Percentiles rank a stretch among this genome's conserved stretches.
These are phyloP conservation scores for Pelecanus crispus DNA, from an alignment of 2,113 vertebrate species.

Conservation along the genomic window DNA sequence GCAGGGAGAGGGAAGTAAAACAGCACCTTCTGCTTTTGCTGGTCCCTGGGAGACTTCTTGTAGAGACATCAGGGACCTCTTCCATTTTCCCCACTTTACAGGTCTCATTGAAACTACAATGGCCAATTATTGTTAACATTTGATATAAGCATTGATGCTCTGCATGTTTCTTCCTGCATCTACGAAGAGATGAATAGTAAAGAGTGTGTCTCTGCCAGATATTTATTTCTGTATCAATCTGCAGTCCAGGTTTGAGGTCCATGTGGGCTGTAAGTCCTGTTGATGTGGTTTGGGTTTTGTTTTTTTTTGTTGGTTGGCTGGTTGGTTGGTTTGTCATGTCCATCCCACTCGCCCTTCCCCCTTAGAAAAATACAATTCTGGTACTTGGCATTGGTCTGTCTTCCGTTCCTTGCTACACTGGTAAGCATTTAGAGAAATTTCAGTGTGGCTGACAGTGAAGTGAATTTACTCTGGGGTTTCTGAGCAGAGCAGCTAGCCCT, in stretches of 20 bases:
- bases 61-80: neutral
- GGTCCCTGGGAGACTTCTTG: neutral
- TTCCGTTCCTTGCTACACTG: neutral
- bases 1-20: neutral
- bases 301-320: no score
- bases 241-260: neutral
- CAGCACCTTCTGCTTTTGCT: neutral
- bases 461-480: neutral
- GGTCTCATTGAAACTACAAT: neutral
- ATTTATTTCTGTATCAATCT: neutral
- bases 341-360: fast-evolving
- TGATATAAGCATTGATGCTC: neutral
- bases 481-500: neutral
- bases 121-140: neutral
- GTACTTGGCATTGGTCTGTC: neutral
- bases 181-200: neutral
- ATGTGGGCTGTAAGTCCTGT: neutral
- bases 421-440: neutral
- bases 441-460: neutral
- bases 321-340: neutral
- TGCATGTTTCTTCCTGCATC: neutral
- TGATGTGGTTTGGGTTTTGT: neutral
- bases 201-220: neutral
- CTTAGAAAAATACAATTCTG: neutral
- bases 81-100: neutral